These are phyloP conservation scores for Mus spicilegus DNA, from an alignment of 2,113 vertebrate genomes.

Conservation along the genomic window DNA sequence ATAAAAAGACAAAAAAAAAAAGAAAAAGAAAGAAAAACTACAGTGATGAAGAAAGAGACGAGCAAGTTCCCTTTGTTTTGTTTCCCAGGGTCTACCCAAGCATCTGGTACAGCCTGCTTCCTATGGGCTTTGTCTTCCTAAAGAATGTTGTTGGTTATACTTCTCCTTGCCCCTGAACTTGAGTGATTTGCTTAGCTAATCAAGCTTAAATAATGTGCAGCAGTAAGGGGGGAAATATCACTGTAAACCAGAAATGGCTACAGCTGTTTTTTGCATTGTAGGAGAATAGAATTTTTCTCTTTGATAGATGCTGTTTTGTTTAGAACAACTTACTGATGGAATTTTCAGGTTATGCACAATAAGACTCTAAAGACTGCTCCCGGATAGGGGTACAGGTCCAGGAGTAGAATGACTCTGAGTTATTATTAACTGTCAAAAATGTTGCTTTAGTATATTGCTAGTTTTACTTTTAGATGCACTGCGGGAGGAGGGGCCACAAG, in stretches of 20 bases:
- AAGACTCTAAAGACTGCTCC: neutral
- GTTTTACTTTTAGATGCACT: neutral
- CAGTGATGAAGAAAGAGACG: neutral
- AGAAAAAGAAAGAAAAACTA: slow-evolving; percentile 13
- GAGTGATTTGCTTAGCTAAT: slow-evolving; percentile 70
- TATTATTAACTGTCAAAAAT: neutral
- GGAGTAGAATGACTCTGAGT: neutral
- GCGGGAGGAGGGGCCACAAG: accelerated
- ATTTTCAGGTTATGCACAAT: slow-evolving; percentile 28
- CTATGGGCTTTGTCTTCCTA: slow-evolving; percentile 1
- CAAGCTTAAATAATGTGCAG: slow-evolving; percentile 52
- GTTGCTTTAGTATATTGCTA: neutral
- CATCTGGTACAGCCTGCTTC: neutral
- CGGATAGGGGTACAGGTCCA: neutral
- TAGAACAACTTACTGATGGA: neutral
- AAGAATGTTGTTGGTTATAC: neutral
- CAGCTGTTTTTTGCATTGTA: slow-evolving; percentile 50
- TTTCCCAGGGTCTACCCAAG: slow-evolving; percentile 26
- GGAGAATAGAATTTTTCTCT: neutral
- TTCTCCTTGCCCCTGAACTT: neutral
- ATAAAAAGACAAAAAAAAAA: slow-evolving; percentile 49
- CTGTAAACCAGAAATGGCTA: slow-evolving; percentile 56
- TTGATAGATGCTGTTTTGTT: neutral
- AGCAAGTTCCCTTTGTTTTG: neutral
- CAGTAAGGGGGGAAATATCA: neutral